Base-by-base conservation (phyloP, 1,140 invertebrate species). In the Galendromus occidentalis region DNA sequence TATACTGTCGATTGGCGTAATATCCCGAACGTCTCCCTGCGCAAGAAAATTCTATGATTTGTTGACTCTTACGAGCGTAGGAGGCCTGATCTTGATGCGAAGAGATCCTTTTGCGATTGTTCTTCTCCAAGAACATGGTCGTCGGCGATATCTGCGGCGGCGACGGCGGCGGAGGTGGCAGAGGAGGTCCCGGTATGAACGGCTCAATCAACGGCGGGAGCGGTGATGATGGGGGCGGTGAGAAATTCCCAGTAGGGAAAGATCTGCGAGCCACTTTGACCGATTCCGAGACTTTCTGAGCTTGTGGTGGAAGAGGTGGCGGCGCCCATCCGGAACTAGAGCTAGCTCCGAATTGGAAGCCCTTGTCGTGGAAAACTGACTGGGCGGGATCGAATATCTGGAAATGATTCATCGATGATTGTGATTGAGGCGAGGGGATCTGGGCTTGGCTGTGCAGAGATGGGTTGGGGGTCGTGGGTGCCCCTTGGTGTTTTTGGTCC, bases 1-100 rank as follows among this genome's bases (percentile, higher is more conserved):
- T 59, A 9, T 59, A 59, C 51, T 29, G 25, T 25, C 51, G 51
- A 59, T 59, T 59, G n/a, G 51, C 51, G 51, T 59, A 59, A 22
- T 59, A 59, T 33, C 51, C 51, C 51, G 51, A 59, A 20, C 51
- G 51, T 17, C 51, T 25, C 9, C 14, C 22, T 2, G 51, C 14
- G 22, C 51, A 59, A 17, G 51, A 59, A 9, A 59, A 59, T 14
- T 59, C 22, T 25, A 59, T 59, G 20, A 29, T 17, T 22, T 59
- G 51, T 33, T 59, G 51, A 59, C 22, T 59, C 51, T 59, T 59
- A 12, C 25, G 51, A 14, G 51, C 51, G 14, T 59, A 33, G 2
- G 51, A 17, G 9, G 14, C 14, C 22, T 25, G 33, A 2, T 29
- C 25, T 4, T 25, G 14, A 14, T 25, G 51, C 17, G 33, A 1